Evolutionary conservation across 2,888 invertebrate species (phyloP).

Genomic region (Aspidiotus destructor): DNA sequence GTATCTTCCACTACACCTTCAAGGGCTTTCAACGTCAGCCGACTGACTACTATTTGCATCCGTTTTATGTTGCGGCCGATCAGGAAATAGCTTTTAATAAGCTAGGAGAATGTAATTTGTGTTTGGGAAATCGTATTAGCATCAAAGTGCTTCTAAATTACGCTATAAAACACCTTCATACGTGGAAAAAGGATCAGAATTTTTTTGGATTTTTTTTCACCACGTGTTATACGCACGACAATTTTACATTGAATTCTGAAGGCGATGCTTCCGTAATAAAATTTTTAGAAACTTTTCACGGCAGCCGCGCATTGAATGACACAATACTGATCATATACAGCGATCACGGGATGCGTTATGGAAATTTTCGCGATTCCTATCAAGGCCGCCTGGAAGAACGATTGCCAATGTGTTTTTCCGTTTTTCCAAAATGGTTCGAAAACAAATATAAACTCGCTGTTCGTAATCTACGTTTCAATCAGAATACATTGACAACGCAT

Average conservation of each 20-base stretch:
- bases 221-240: conserved; percentile 73
- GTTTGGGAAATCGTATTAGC: conserved; percentile 59
- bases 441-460: conserved; percentile 52
- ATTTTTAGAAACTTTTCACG: conserved; percentile 50
- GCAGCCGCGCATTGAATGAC: conserved; percentile 52
- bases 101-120: conserved; percentile 53
- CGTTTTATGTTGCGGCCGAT: conserved; percentile 62
- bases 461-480: conserved; percentile 56
- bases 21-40: conserved; percentile 68
- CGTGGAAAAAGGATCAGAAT: conserved; percentile 46
- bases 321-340: conserved; percentile 65
- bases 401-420: conserved; percentile 62
- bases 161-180: conserved; percentile 45
- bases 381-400: conserved; percentile 81
- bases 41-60: conserved; percentile 73
- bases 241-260: conserved; percentile 63
- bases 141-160: conserved; percentile 64
- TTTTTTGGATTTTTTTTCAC: conserved; percentile 81
- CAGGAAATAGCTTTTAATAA: conserved; percentile 54
- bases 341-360: conserved; percentile 86
- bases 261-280: conserved; percentile 57
- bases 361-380: conserved; percentile 68
- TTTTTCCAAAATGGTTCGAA: conserved; percentile 63
- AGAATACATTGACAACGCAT: conserved; percentile 63
- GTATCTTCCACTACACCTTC: conserved; percentile 68